phyloP scores from a whole-genome alignment of 2,113 vertebrate species.

The Cinclus cinclus region DNA sequence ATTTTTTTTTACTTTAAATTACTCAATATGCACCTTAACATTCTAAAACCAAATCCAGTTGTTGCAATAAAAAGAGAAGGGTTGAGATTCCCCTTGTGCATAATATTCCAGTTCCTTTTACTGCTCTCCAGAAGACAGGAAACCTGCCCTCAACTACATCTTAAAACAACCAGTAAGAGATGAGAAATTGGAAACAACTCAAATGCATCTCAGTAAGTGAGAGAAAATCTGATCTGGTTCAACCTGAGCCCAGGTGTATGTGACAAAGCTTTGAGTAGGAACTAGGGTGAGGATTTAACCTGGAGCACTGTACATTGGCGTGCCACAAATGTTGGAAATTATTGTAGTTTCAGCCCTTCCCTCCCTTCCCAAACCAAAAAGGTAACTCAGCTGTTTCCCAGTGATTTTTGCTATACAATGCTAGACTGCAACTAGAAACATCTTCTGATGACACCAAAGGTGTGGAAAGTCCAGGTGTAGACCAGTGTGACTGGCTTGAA shows the following conservation, averaged over 20 bases:
- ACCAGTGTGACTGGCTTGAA: accelerated
- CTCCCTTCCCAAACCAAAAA: not conserved
- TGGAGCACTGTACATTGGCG: accelerated
- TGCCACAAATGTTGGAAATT: not conserved
- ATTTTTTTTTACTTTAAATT: not conserved
- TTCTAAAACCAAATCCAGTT: not conserved
- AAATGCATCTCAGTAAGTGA: not conserved
- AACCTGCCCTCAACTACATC: not conserved
- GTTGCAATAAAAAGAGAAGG: not conserved
- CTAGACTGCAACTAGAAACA: not conserved
- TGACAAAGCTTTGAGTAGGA: not conserved
- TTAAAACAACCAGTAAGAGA: not conserved
- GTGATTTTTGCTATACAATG: not conserved
- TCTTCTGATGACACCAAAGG: not conserved
- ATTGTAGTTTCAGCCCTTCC: not conserved
- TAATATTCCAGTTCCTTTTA: not conserved
- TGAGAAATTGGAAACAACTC: not conserved
- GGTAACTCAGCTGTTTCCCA: not conserved
- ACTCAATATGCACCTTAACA: not conserved
- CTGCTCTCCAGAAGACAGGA: not conserved
- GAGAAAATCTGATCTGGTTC: not conserved
- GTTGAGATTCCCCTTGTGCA: not conserved
- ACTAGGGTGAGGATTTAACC: not conserved
- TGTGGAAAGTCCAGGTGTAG: not conserved
- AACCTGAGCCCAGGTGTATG: not conserved